Base-by-base conservation (phyloP, 2,113 vertebrate species). In the Podilymbus podiceps region DNA sequence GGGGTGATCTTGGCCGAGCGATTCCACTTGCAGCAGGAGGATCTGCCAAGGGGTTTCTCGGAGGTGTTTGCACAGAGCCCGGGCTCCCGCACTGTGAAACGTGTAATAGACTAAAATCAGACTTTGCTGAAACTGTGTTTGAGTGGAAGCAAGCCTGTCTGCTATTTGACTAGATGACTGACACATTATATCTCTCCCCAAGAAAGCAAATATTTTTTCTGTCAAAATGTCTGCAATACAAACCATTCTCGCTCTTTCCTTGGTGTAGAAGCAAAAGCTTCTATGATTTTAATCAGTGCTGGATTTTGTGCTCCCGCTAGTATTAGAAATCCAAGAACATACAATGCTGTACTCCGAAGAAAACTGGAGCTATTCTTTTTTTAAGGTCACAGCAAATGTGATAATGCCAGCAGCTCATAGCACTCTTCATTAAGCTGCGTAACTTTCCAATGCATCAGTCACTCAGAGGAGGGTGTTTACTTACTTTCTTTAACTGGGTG, bases 341-440 rank as follows among this genome's bases (percentile, higher is more conserved):
- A 96, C 92, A 95, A n/a, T 0, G 1, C 68, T 35, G 58, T 52
- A 49, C 91, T 95, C 95, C 44, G 42, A 92, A 88, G 93, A 90
- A 44, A 52, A 58, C 80, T 44, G 58, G 13, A 93, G 84, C 63
- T 92, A 71, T 80, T 95, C 78, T 85, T 86, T 93, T 93, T 83
- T 77, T 97, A 96, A 96, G 87, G 95, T 97, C 91, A 91, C 93
- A 80, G 94, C 78, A 97, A 93, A 96, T 88, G 68, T 73, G 91
- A 96, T 87, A 91, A 94, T 91, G 90, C 90, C 90, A 88, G 40
- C 49, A 93, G 89, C 71, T 91, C 95, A 79, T 28, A 83, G 87
- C 1, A 14, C 84, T 92, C 90, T 93, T 96, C 95, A 93, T 94
- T 94, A 92, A 55, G 75, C 80, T 90, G 59, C 93, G 86, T 85